These are phyloP conservation scores for Oasisia sp. DNA, from an alignment of 2,888 invertebrate species.

Conservation along the genomic window DNA sequence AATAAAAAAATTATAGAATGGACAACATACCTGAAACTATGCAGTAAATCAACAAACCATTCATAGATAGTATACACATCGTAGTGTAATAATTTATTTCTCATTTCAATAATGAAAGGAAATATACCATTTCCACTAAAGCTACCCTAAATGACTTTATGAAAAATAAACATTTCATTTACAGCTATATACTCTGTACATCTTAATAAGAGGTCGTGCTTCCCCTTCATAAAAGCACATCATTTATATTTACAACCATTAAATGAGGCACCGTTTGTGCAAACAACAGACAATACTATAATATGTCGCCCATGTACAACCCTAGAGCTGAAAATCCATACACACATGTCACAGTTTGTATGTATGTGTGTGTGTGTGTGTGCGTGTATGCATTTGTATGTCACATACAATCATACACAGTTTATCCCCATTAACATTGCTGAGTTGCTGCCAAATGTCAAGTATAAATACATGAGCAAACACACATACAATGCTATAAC, in stretches of 20 bases:
- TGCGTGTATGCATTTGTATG: too few species aligned
- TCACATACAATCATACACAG: background rate
- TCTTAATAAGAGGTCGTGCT: background rate
- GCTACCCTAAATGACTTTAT: background rate
- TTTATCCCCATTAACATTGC: background rate
- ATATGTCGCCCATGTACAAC: background rate
- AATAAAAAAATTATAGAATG: background rate
- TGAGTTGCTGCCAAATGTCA: background rate
- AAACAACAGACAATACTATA: conserved; percentile 1
- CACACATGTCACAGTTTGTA: too few species aligned
- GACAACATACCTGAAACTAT: background rate
- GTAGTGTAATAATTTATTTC: conserved; percentile 12
- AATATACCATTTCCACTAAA: conserved; percentile 1
- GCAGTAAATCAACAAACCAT: background rate
- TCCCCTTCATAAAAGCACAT: background rate
- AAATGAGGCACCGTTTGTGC: background rate
- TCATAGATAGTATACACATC: background rate
- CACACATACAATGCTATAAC: background rate
- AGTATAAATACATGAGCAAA: background rate
- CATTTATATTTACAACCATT: background rate
- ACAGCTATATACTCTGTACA: background rate
- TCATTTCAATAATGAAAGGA: conserved; percentile 10
- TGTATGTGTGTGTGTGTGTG: too few species aligned
- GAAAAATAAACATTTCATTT: conserved; percentile 8
- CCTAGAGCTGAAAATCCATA: background rate